Percentiles rank a stretch among this genome's conserved stretches.
Conservation (phyloP, 23 tunicate genomes). For the Trididemnum nubilum region DNA sequence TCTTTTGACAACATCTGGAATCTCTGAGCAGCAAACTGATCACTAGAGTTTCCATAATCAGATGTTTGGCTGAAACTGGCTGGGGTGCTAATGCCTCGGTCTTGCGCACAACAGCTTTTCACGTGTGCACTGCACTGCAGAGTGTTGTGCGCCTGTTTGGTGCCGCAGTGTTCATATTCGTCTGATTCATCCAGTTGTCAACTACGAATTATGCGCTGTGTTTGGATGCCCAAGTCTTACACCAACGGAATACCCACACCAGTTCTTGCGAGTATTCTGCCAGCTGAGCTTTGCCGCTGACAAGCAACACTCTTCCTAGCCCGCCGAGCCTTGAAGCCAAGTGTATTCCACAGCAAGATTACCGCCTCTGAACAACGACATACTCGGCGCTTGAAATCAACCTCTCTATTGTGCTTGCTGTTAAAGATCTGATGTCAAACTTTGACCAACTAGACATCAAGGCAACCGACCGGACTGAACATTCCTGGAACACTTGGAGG, state of each 20-base stretch:
- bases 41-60: neutral
- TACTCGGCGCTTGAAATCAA: neutral
- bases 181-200: neutral
- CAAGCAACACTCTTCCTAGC: conserved; percentile 16
- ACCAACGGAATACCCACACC: conserved; percentile 20
- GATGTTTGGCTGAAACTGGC: neutral
- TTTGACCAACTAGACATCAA: neutral
- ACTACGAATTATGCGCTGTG: conserved; percentile 22
- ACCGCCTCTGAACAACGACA: neutral
- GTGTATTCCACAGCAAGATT: neutral
- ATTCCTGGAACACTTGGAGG: conserved; percentile 4
- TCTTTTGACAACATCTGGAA: conserved; percentile 1
- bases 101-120: conserved; percentile 10
- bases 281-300: conserved; percentile 19
- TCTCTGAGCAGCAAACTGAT: conserved; percentile 11
- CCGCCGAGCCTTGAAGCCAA: conserved; percentile 2
- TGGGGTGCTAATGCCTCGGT: neutral
- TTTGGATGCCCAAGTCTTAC: conserved; percentile 26
- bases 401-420: neutral
- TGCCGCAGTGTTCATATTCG: conserved; percentile 17
- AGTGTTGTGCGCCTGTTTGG: conserved; percentile 27
- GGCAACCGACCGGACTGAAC: neutral
- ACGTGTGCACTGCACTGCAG: neutral
- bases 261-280: conserved; percentile 19
- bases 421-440: neutral